These are phyloP conservation scores for Monochamus saltuarius DNA, from an alignment of 1,140 invertebrate genomes.

Conservation along the genomic window DNA sequence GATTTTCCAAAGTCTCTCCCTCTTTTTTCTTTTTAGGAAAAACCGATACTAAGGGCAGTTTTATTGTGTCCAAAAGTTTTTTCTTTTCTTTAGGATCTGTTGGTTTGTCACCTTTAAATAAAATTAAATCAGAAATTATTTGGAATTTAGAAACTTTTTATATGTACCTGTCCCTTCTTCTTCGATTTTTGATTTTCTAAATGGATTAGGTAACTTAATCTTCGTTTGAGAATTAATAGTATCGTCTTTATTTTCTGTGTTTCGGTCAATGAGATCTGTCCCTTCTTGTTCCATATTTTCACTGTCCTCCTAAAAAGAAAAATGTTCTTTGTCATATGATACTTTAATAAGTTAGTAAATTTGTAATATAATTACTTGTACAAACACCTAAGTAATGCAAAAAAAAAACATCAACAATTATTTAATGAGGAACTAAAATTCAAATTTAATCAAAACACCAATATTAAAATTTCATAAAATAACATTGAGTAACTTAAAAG, in stretches of 20 bases:
- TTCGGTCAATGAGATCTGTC: slow-evolving; percentile 46
- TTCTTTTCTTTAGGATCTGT: slow-evolving; percentile 47
- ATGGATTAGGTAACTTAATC: slow-evolving; percentile 52
- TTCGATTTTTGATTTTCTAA: slow-evolving; percentile 47
- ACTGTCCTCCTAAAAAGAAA: slow-evolving; percentile 38
- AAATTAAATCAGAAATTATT: slow-evolving; percentile 6
- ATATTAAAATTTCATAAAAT: no score
- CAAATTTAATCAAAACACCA: no score
- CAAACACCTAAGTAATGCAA: no score
- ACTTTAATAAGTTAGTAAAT: background rate
- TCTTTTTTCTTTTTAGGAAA: slow-evolving; percentile 53
- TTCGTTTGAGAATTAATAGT: slow-evolving; percentile 33
- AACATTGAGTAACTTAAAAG: no score
- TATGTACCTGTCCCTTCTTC: slow-evolving; percentile 37
- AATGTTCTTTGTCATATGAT: slow-evolving; percentile 6
- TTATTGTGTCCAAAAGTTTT: slow-evolving; percentile 62
- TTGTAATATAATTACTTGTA: no score
- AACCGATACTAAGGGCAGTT: slow-evolving; percentile 64
- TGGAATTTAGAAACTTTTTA: background rate
- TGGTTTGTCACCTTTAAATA: slow-evolving; percentile 32
- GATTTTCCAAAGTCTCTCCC: slow-evolving; percentile 42
- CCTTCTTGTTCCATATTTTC: slow-evolving; percentile 40
- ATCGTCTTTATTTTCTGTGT: slow-evolving; percentile 43
- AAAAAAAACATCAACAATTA: no score
- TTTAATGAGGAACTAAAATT: no score